Evolutionary conservation across 1,140 invertebrate genomes (phyloP).

Genomic region (Acromyrmex heyeri): DNA sequence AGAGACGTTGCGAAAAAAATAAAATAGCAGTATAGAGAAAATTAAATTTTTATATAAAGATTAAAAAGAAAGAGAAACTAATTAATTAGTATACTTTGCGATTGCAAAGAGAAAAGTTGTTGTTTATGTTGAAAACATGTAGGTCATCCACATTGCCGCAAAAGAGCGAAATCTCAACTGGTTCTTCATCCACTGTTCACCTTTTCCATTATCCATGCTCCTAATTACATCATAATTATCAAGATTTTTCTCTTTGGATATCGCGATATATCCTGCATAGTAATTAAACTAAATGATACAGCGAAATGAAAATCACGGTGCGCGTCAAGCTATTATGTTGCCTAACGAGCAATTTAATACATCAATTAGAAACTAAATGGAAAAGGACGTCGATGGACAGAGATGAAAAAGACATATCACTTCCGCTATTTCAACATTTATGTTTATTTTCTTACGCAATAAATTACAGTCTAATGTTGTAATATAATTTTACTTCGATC

Average conservation of each 20-base stretch:
- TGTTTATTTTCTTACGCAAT: conserved; percentile 17
- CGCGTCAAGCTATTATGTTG: background rate
- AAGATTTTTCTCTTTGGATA: background rate
- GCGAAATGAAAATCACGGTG: conserved; percentile 2
- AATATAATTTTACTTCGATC: conserved; percentile 4
- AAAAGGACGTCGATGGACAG: background rate
- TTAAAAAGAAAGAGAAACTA: background rate
- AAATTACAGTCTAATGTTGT: conserved; percentile 17
- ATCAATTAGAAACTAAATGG: background rate
- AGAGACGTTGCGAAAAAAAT: background rate
- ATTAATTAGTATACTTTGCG: background rate
- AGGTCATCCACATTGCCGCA: conserved; percentile 67
- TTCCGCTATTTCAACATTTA: background rate
- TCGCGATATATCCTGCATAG: background rate
- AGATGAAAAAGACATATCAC: background rate
- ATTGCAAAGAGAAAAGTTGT: conserved; percentile 30
- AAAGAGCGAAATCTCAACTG: conserved; percentile 77
- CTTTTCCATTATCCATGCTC: background rate
- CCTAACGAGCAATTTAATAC: background rate
- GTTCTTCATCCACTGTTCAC: conserved; percentile 34
- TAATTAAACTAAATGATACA: conserved; percentile 17
- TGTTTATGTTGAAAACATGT: conserved; percentile 38
- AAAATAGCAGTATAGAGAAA: background rate
- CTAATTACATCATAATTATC: background rate
- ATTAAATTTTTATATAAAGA: background rate